Evolutionary conservation across 2,113 vertebrate species (phyloP).

Genomic region (Aphyosemion australe): DNA sequence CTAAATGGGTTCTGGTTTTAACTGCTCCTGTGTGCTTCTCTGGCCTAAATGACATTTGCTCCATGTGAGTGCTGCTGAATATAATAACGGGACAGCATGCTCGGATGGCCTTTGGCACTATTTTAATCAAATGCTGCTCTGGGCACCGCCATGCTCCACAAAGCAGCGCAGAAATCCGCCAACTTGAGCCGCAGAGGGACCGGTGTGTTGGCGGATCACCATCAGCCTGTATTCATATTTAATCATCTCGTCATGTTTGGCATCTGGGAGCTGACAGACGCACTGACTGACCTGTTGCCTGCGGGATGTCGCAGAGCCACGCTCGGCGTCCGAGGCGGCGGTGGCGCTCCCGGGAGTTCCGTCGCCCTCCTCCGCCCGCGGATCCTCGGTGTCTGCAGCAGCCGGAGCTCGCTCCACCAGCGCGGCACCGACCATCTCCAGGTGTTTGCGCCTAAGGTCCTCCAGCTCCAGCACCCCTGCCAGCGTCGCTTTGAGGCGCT

Average conservation of each 20-base stretch:
- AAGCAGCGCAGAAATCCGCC: slow-evolving; percentile 39
- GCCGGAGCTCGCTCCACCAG: slow-evolving; percentile 60
- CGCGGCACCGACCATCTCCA: slow-evolving; percentile 75
- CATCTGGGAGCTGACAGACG: slow-evolving; percentile 34
- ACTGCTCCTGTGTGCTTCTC: too few relatives aligned
- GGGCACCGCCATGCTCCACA: slow-evolving; percentile 7
- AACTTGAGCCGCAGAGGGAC: slow-evolving; percentile 44
- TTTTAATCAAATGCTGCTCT: too few relatives aligned
- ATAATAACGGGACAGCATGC: too few relatives aligned
- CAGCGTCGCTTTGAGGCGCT: slow-evolving; percentile 82
- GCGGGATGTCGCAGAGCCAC: slow-evolving; percentile 71
- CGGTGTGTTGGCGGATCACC: slow-evolving; percentile 60
- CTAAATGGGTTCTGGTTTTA: too few relatives aligned
- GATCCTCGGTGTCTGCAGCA: slow-evolving; percentile 31
- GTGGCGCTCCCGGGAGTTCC: slow-evolving; percentile 45
- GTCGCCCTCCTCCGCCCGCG: too few relatives aligned
- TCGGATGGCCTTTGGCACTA: not conserved
- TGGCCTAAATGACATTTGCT: too few relatives aligned
- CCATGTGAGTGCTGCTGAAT: too few relatives aligned
- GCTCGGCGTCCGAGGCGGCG: slow-evolving; percentile 43
- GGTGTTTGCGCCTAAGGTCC: slow-evolving; percentile 78
- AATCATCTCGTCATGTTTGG: slow-evolving; percentile 49
- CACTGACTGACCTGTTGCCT: slow-evolving; percentile 83
- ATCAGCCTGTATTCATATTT: slow-evolving; percentile 61
- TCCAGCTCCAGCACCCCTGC: slow-evolving; percentile 85